Evolutionary conservation across 2,888 invertebrate genomes (phyloP).

Genomic region (Drosophila glabriapex): DNA sequence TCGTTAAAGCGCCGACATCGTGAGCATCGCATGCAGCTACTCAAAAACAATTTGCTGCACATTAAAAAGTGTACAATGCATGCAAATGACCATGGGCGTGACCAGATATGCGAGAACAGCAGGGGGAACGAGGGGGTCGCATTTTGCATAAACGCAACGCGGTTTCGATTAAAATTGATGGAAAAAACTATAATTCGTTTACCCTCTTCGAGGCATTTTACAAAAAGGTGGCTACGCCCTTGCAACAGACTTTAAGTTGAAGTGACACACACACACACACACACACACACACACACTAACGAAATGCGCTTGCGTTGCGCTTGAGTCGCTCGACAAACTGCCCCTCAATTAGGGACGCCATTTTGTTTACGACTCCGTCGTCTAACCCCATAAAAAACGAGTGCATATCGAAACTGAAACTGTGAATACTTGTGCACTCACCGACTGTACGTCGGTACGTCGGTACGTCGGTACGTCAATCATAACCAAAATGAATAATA

Average conservation of each 20-base stretch:
- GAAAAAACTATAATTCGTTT: background rate
- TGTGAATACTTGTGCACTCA: constrained; percentile 21
- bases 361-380: constrained; percentile 65
- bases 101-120: background rate
- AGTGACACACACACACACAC: constrained; percentile 53
- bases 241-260: constrained; percentile 64
- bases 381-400: constrained; percentile 49
- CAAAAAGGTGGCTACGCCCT: constrained; percentile 2
- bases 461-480: constrained; percentile 24
- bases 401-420: constrained; percentile 48
- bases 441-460: constrained; percentile 8
- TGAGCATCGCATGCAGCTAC: constrained; percentile 70
- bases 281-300: background rate
- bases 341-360: constrained; percentile 72
- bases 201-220: background rate
- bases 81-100: constrained; percentile 64
- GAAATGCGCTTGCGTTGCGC: constrained; percentile 55
- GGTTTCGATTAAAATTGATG: background rate
- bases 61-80: constrained; percentile 75
- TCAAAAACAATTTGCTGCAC: constrained; percentile 82
- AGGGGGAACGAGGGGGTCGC: background rate
- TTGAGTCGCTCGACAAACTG: constrained; percentile 69
- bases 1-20: constrained; percentile 49
- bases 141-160: background rate
- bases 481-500: constrained; percentile 42